Conservation (phyloP, 2,113 vertebrate genomes). For the Gobiocypris rarus region DNA sequence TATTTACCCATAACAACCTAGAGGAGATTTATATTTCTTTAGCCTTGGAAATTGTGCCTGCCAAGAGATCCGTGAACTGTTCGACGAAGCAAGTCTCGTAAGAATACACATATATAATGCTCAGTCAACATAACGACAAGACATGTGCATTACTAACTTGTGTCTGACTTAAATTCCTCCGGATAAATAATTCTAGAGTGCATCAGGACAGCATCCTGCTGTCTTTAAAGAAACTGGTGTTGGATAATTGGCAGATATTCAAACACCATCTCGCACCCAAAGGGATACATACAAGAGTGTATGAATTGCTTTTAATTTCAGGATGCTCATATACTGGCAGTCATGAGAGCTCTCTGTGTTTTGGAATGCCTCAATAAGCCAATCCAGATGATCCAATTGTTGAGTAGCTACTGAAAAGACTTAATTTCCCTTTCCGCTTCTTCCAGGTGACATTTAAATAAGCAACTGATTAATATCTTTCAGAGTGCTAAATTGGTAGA, state of each 20-base stretch:
- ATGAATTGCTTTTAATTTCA: conserved; percentile 16
- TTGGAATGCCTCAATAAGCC: background rate
- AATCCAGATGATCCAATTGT: background rate
- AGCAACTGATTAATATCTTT: conserved; percentile 77
- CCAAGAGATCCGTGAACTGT: conserved; percentile 17
- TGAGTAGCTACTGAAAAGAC: conserved; percentile 8
- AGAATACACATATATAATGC: background rate
- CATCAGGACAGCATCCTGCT: background rate
- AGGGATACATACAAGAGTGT: background rate
- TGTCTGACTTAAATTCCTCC: background rate
- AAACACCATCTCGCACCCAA: background rate
- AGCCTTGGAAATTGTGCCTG: conserved; percentile 45
- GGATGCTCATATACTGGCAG: background rate
- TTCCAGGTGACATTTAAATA: conserved; percentile 74
- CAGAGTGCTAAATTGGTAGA: conserved; percentile 72
- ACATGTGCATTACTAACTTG: background rate
- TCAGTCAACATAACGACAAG: conserved; percentile 4
- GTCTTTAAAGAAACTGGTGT: conserved; percentile 3
- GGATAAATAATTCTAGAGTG: background rate
- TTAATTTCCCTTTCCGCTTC: conserved; percentile 65
- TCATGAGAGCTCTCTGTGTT: no score
- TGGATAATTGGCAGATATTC: background rate
- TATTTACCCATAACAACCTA: conserved; percentile 55
- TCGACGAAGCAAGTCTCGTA: background rate
- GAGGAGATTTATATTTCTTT: conserved; percentile 50